Base-by-base conservation (phyloP, 2,797 vertebrate species). In the Eupleurogrammus muticus region DNA sequence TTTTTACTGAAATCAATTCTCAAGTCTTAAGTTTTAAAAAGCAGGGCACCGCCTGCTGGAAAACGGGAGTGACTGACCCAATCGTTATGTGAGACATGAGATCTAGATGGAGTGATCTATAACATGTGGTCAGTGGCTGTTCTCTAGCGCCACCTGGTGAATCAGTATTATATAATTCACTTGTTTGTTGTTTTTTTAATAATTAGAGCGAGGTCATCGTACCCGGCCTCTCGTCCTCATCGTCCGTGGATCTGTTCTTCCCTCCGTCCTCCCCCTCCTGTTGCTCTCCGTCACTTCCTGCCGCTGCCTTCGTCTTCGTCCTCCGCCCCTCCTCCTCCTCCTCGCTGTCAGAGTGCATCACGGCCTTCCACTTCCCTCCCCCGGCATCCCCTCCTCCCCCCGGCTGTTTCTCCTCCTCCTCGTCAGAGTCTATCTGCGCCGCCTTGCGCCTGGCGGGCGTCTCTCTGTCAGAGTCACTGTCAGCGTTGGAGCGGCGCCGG, bases 191-290 rank as follows among this genome's bases (percentile, higher is more conserved):
- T n/a, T n/a, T n/a, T n/a, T n/a, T n/a, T n/a, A n/a, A n/a, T n/a
- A n/a, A n/a, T n/a, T n/a, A n/a, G n/a, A n/a, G 28, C 6, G 28
- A 28, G 10, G 7, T 36, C 35, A 5, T 8, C 10, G 7, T 88
- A 95, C 94, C 93, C 85, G 93, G 92, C 72, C 93, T 96, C 35
- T 96, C 95, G 1, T 95, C 95, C 0, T 96, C 95, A 1, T 96
- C 95, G 14, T 91, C 87, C 9, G 38, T 32, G 14, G 5, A 11
- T 49, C 56, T 72, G 19, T 61, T 85, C 73, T 82, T 53, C 8
- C 92, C 92, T 0, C 93, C 91, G 59, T 94, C 72, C 51, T 94
- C 53, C 53, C 28, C 28, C 51, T 94, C 53, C 55, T 87, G 77
- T 20, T 94, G 74, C 66, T 93, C 92, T 20, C 65, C 86, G 21